phyloP scores from a whole-genome alignment of 2,797 vertebrate genomes.

The Coreius guichenoti region DNA sequence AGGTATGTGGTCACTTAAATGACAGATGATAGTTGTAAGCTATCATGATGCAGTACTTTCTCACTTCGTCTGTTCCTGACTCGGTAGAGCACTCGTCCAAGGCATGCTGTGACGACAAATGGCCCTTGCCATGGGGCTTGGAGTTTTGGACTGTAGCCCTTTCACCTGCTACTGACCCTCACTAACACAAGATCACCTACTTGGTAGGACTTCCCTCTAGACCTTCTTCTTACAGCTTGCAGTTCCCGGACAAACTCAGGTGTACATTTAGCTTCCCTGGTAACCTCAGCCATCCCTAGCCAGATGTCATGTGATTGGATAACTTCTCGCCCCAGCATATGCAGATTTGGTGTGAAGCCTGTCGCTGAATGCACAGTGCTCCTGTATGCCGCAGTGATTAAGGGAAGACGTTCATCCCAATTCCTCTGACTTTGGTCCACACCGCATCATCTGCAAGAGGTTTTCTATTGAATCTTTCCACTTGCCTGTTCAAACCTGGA shows the following conservation, averaged over 20 bases:
- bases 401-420: too few species aligned
- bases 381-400: too few species aligned
- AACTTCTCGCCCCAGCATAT: not conserved
- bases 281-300: not conserved
- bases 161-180: conserved; percentile 15
- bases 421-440: too few species aligned
- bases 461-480: too few species aligned
- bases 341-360: too few species aligned
- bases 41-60: conserved; percentile 1
- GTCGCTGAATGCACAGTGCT: too few species aligned
- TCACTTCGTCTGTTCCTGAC: not conserved
- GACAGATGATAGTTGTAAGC: not conserved
- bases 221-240: not conserved
- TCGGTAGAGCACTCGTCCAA: not conserved
- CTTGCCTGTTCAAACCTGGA: too few species aligned
- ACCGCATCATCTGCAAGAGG: too few species aligned
- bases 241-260: not conserved
- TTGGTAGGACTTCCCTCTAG: conserved; percentile 9
- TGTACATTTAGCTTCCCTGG: not conserved
- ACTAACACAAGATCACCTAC: not conserved
- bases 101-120: not conserved
- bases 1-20: not conserved
- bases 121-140: conserved; percentile 15
- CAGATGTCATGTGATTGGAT: conserved; percentile 11
- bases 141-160: not conserved